phyloP scores from a whole-genome alignment of 2,797 vertebrate species.

The Amphiprion clarkii region DNA sequence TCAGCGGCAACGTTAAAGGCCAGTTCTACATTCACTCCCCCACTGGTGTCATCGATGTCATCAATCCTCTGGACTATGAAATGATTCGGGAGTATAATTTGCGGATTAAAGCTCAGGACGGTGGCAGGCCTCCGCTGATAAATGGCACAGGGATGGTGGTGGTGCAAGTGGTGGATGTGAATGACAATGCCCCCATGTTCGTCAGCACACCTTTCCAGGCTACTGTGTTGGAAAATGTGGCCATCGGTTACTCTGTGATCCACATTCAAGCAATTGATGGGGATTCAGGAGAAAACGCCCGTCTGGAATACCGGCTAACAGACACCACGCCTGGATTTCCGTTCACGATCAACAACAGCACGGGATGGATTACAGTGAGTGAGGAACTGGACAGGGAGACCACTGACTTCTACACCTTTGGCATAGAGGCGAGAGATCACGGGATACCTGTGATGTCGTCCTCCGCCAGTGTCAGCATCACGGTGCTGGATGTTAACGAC shows the following conservation, averaged over 20 bases:
- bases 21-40: conserved; percentile 97
- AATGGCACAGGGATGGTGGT: conserved; percentile 95
- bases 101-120: conserved; percentile 96
- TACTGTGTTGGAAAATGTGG: conserved; percentile 93
- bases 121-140: conserved; percentile 94
- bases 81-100: conserved; percentile 93
- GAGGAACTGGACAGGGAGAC: conserved; percentile 93
- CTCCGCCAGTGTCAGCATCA: conserved; percentile 95
- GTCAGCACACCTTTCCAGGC: conserved; percentile 98
- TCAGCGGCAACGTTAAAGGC: conserved; percentile 95
- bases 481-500: conserved; percentile 95
- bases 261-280: conserved; percentile 97
- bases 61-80: conserved; percentile 96
- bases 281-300: conserved; percentile 94
- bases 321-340: conserved; percentile 89
- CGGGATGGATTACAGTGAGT: conserved; percentile 94
- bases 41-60: conserved; percentile 93
- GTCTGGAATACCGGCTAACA: conserved; percentile 91
- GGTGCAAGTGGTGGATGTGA: conserved; percentile 94
- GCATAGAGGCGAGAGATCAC: conserved; percentile 94
- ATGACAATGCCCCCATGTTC: conserved; percentile 97
- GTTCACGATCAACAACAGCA: conserved; percentile 96
- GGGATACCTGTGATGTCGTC: conserved; percentile 92
- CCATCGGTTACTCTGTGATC: conserved; percentile 93
- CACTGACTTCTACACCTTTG: conserved; percentile 93